Evolutionary conservation across 2,797 vertebrate genomes (phyloP).

Genomic region (Sarcophilus harrisii): DNA sequence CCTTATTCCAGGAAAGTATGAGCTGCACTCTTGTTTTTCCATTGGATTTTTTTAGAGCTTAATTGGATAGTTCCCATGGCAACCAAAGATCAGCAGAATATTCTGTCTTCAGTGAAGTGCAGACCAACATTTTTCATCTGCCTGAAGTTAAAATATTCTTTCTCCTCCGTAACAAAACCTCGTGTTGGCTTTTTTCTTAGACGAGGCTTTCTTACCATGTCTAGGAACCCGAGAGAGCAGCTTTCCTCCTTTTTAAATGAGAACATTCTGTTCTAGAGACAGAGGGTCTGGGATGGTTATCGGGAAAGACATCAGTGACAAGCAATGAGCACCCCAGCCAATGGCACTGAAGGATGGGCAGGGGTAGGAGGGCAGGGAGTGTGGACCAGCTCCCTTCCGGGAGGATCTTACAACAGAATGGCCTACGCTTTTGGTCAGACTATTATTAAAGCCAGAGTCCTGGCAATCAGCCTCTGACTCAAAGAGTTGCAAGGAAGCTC

Average conservation of each 20-base stretch:
- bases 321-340: background rate
- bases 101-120: slow-evolving; percentile 82
- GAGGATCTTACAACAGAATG: background rate
- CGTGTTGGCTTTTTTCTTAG: background rate
- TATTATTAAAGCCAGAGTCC: background rate
- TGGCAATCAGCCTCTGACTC: background rate
- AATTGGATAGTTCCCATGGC: slow-evolving; percentile 84
- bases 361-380: background rate
- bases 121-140: slow-evolving; percentile 80
- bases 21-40: slow-evolving; percentile 80
- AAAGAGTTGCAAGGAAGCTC: background rate
- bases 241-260: slow-evolving; percentile 29
- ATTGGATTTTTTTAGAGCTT: slow-evolving; percentile 66
- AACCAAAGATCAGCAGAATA: slow-evolving; percentile 83
- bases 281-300: slow-evolving; percentile 1
- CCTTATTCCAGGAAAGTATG: slow-evolving; percentile 74
- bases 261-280: slow-evolving; percentile 37
- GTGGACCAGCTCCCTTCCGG: background rate
- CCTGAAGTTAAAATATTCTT: slow-evolving; percentile 43
- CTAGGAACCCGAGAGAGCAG: slow-evolving; percentile 32
- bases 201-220: background rate
- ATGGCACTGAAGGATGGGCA: background rate
- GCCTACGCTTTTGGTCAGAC: background rate
- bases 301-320: background rate
- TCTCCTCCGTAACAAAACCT: slow-evolving; percentile 42